These are phyloP conservation scores for Tadarida brasiliensis DNA, from an alignment of 2,797 vertebrate genomes.

Conservation along the genomic window DNA sequence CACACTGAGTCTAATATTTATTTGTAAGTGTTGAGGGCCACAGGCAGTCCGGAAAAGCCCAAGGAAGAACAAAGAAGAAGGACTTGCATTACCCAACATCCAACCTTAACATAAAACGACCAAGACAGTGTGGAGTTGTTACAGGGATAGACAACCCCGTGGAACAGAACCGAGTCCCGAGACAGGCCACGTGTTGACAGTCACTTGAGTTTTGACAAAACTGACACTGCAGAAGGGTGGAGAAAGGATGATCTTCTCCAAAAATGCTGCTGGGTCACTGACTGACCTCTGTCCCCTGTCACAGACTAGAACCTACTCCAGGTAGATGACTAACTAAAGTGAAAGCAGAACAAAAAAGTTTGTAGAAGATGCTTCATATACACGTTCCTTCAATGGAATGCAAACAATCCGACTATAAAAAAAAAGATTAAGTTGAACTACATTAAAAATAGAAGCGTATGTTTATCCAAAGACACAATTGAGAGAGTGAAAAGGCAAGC, in stretches of 20 bases:
- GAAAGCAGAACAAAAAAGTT: neutral
- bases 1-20: neutral
- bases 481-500: neutral
- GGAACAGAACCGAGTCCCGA: neutral
- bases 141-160: neutral
- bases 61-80: neutral
- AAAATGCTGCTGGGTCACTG: neutral
- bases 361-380: neutral
- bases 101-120: neutral
- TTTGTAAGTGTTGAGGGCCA: neutral
- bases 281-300: neutral
- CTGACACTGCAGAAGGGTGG: neutral
- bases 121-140: neutral
- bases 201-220: neutral
- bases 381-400: slow-evolving; percentile 34
- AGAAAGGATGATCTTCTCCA: neutral
- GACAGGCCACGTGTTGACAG: neutral
- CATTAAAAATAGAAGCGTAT: neutral
- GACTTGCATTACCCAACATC: too few species aligned
- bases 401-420: neutral
- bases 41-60: neutral
- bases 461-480: neutral
- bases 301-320: neutral
- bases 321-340: neutral
- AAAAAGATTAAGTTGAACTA: neutral